Evolutionary conservation across 37 sponge, comb jelly and placozoan species (phyloP).

Genomic region (Agelas oroides): DNA sequence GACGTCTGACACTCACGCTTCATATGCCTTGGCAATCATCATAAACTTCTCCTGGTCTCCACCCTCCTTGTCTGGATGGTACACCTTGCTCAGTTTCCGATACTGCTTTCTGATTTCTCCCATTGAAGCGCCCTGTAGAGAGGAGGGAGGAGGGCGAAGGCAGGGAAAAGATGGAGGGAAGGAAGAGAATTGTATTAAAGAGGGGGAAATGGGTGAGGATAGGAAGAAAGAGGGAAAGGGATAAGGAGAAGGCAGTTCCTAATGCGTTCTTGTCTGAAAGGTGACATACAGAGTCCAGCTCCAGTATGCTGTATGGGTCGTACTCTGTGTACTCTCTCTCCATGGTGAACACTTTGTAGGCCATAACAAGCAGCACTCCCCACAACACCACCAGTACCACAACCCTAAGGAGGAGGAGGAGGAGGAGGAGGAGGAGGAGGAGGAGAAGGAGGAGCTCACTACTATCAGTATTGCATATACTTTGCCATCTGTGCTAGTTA

Average conservation of each 20-base stretch:
- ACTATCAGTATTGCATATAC: no score
- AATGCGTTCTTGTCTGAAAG: no score
- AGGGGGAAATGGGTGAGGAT: background rate
- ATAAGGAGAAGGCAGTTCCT: background rate
- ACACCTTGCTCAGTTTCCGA: slow-evolving; percentile 77
- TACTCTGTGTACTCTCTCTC: slow-evolving; percentile 72
- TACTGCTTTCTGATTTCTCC: slow-evolving; percentile 84
- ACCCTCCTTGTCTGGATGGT: slow-evolving; percentile 94
- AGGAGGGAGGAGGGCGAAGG: background rate
- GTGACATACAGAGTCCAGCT: slow-evolving; percentile 70
- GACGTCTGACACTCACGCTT: slow-evolving; percentile 58
- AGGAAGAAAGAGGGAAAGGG: background rate
- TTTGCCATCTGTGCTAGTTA: no score
- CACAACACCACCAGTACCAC: slow-evolving; percentile 41
- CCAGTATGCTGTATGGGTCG: slow-evolving; percentile 88
- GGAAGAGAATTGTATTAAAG: no score
- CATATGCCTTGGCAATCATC: slow-evolving; percentile 93
- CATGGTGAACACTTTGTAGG: slow-evolving; percentile 62
- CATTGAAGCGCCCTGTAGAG: slow-evolving; percentile 60
- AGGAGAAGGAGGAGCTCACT: background rate
- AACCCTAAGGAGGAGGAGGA: slow-evolving; percentile 4
- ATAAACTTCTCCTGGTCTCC: slow-evolving; percentile 92
- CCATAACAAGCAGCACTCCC: slow-evolving; percentile 43
- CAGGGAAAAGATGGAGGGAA: no score
- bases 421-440: background rate